Evolutionary conservation across 1,140 invertebrate genomes (phyloP), one percentile per base, ranked within the genome.

Genomic region (Macrobrachium nipponense): DNA sequence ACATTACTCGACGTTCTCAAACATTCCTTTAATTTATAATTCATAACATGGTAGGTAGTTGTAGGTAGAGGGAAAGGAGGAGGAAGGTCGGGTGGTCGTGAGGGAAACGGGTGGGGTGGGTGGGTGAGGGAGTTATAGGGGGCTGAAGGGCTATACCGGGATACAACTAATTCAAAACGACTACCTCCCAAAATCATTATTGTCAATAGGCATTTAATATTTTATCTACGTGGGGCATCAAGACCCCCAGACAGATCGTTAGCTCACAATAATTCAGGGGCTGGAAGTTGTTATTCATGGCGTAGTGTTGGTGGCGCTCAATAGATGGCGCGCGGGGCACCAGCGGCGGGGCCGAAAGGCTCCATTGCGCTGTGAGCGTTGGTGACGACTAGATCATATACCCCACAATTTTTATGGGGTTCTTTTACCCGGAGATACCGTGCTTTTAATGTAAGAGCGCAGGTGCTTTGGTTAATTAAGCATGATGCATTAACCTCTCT

Each of bases 161-260:
- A 61, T 75, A 82, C 80, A 82, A 82, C 70, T 82, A 82, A 82
- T 82, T 82, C 80, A 82, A 75, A 72, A 82, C 70, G 70, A 82
- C 80, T 73, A 68, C 70, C 80, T 75, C 58, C 80, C 75, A 27
- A 82, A 75, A 75, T 82, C 80, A 82, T 82, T 82, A 82, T 82
- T 82, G 80, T 82, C 80, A 82, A 82, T 82, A 82, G 59, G 27
- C 36, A 27, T 23, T 82, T 60, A 82, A 75, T 82, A 62, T 75
- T 82, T 82, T 14, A 82, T 82, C 58, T 36, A 11, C 14, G 2
- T n/a, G 80, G 59, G 70, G 18, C 20, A 43, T 27, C 44, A 64
- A 18, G 64, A 43, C 61, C 17, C 43, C 27, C 60, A 17, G 61
- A n/a, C 0, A 64, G 78, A 80, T 80, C 78, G 78, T 80, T 80